Evolutionary conservation across 2,888 invertebrate species (phyloP).

Genomic region (Caenorhabditis japonica): DNA sequence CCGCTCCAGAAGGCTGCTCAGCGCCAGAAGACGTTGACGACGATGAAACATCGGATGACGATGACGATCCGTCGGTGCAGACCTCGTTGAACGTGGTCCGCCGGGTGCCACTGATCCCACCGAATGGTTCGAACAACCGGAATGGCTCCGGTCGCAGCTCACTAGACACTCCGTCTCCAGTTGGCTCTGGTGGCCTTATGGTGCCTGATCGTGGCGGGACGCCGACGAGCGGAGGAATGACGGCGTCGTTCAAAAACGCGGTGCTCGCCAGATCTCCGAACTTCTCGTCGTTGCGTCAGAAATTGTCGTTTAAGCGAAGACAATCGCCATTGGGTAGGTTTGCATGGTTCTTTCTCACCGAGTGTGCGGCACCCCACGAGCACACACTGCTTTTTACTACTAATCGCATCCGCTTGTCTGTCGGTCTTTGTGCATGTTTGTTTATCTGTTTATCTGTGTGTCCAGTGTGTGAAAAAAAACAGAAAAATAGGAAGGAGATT

Average conservation of each 20-base stretch:
- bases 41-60: conserved; percentile 59
- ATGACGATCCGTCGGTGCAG: conserved; percentile 66
- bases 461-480: no score
- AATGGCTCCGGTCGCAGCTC: conserved; percentile 36
- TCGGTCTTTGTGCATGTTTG: conserved; percentile 7
- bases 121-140: conserved; percentile 27
- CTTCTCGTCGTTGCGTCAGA: conserved; percentile 45
- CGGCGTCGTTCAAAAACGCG: conserved; percentile 24
- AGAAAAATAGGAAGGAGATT: no score
- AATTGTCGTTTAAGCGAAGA: conserved; percentile 53
- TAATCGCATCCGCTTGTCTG: conserved; percentile 4
- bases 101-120: conserved; percentile 27
- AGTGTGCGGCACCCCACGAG: no score
- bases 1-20: conserved; percentile 16
- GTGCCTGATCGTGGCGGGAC: conserved; percentile 27
- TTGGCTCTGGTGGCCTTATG: conserved; percentile 13
- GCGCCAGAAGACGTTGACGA: conserved; percentile 32
- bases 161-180: conserved; percentile 41
- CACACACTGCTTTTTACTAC: no score
- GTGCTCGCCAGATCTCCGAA: conserved; percentile 43
- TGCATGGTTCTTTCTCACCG: background rate
- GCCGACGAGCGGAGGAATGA: conserved; percentile 1
- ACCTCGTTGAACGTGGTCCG: conserved; percentile 61
- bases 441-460: conserved; percentile 34
- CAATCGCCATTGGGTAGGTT: conserved; percentile 51